Evolutionary conservation across 2,797 vertebrate genomes (phyloP).

Genomic region (Odontamblyopus lacepedii): DNA sequence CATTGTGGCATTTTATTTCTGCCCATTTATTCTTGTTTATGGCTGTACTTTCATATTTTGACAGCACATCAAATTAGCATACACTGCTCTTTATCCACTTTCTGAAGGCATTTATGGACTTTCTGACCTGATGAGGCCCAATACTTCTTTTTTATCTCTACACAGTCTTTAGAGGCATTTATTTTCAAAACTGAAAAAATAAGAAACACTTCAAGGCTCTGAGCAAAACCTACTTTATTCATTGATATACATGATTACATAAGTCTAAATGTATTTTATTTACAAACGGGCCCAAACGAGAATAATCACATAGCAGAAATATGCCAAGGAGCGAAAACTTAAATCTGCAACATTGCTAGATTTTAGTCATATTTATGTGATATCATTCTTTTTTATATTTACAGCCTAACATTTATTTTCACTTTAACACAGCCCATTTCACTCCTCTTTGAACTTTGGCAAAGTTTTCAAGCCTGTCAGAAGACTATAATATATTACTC

Average conservation of each 20-base stretch:
- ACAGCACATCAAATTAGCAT: constrained; percentile 4
- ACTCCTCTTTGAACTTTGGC: neutral
- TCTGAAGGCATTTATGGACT: neutral
- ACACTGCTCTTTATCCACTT: neutral
- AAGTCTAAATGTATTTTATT: neutral
- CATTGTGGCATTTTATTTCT: neutral
- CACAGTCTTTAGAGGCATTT: neutral
- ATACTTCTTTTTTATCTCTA: neutral
- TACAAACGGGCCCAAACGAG: neutral
- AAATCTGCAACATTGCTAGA: neutral
- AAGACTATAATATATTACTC: neutral
- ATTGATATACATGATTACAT: neutral
- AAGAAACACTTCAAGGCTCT: neutral
- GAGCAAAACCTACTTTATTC: neutral
- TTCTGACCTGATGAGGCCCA: neutral
- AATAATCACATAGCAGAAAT: neutral
- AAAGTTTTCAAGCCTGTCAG: neutral
- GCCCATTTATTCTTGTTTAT: neutral
- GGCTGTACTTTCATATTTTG: neutral
- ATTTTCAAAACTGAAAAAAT: neutral
- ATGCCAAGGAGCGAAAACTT: no score
- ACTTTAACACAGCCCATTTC: neutral
- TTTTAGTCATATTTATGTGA: neutral
- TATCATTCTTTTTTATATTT: neutral
- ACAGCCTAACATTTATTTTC: neutral